These are phyloP conservation scores for Zaprionus ghesquierei DNA, from an alignment of 1,140 invertebrate species.

Conservation along the genomic window DNA sequence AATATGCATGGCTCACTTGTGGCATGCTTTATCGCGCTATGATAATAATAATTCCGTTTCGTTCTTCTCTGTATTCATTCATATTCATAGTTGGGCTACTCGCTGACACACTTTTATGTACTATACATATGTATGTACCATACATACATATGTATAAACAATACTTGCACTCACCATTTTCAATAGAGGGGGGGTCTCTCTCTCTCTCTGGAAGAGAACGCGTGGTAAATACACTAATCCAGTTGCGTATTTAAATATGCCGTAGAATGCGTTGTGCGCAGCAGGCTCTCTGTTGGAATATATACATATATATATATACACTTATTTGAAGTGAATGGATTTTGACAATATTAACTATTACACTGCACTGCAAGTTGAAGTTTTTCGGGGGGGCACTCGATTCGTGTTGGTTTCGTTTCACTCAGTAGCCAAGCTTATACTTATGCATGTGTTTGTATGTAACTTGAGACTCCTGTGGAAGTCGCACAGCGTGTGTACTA, in stretches of 20 bases:
- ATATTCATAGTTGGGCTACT: neutral
- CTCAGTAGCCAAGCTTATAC: neutral
- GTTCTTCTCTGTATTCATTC: neutral
- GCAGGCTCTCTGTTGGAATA: neutral
- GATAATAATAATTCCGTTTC: neutral
- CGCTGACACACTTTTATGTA: constrained; percentile 52
- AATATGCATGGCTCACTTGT: constrained; percentile 53
- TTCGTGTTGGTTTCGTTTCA: neutral
- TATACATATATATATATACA: neutral
- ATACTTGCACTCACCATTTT: constrained; percentile 55
- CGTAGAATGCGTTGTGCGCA: neutral
- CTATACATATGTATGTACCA: too few species aligned
- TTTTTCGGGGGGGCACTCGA: neutral
- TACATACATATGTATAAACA: neutral
- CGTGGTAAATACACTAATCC: constrained; percentile 5
- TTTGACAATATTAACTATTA: neutral
- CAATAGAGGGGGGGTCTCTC: neutral
- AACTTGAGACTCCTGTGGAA: neutral
- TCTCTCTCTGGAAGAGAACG: neutral
- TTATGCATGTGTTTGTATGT: too few species aligned
- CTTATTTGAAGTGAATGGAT: neutral
- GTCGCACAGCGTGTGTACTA: neutral
- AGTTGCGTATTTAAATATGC: neutral
- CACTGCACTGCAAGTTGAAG: constrained; percentile 34
- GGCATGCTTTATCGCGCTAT: neutral